phyloP scores from a whole-genome alignment of 2,888 invertebrate genomes.

The Cephus sareptanus region DNA sequence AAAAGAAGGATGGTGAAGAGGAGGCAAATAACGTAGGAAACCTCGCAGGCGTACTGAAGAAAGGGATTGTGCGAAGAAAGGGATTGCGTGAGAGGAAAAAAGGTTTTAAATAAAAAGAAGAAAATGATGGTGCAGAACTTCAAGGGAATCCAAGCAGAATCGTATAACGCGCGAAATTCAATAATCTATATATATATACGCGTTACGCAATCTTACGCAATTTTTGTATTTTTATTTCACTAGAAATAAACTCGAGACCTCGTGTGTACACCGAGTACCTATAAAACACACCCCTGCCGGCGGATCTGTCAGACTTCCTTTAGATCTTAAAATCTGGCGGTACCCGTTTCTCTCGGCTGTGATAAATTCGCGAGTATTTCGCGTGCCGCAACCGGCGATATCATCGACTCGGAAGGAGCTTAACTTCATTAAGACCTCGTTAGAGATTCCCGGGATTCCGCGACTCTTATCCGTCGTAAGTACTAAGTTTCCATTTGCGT shows the following conservation, averaged over 20 bases:
- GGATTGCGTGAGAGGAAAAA: neutral
- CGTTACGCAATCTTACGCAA: neutral
- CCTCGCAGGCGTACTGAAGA: neutral
- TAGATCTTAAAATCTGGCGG: neutral
- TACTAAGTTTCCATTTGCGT: neutral
- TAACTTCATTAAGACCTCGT: conserved; percentile 14
- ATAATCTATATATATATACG: neutral
- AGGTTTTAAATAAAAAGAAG: neutral
- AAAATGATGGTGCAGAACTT: neutral
- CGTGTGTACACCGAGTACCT: neutral
- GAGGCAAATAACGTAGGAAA: neutral
- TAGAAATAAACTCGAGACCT: neutral
- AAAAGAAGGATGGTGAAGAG: neutral
- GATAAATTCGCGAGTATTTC: neutral
- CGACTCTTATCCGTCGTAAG: neutral
- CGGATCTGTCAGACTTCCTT: neutral
- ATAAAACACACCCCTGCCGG: neutral
- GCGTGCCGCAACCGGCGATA: neutral
- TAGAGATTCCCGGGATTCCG: conserved; percentile 6
- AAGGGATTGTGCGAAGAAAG: neutral
- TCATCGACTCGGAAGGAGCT: neutral
- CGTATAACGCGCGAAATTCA: neutral
- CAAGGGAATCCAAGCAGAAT: neutral
- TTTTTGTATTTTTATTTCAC: neutral
- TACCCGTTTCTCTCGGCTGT: neutral